These are phyloP conservation scores for Athalia rosae DNA, from an alignment of 2,888 invertebrate genomes.

Conservation along the genomic window DNA sequence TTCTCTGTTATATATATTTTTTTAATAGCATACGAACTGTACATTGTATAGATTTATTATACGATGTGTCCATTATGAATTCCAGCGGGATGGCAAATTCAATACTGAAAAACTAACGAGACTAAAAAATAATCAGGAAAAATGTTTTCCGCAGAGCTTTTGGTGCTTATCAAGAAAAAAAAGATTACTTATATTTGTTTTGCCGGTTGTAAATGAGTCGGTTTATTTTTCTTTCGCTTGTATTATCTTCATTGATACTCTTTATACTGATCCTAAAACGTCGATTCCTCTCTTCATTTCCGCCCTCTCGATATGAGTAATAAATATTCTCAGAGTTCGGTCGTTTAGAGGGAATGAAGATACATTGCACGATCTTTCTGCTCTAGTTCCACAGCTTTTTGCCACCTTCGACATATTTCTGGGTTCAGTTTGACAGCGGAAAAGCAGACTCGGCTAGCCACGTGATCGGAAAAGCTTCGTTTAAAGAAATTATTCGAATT, in stretches of 20 bases:
- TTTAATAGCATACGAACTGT: no score
- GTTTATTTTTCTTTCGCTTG: slow-evolving; percentile 26
- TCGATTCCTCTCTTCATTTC: slow-evolving; percentile 5
- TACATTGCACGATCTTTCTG: slow-evolving; percentile 29
- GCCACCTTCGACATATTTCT: slow-evolving; percentile 55
- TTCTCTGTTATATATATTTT: no score
- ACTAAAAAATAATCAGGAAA: no score
- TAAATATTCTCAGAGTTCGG: slow-evolving; percentile 38
- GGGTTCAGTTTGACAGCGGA: slow-evolving; percentile 56
- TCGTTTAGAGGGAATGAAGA: slow-evolving; percentile 38
- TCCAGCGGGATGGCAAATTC: no score
- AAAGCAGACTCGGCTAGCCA: slow-evolving; percentile 40
- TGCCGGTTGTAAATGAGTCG: background rate
- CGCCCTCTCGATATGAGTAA: background rate
- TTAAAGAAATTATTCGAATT: background rate
- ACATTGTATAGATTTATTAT: no score
- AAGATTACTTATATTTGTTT: background rate
- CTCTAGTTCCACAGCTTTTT: slow-evolving; percentile 31
- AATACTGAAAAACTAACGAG: no score
- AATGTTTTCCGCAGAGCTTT: no score
- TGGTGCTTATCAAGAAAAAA: no score
- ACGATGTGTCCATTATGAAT: no score
- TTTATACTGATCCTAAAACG: slow-evolving; percentile 19
- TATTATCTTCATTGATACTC: slow-evolving; percentile 11
- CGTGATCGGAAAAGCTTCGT: slow-evolving; percentile 14